phyloP scores from a whole-genome alignment of 2,113 vertebrate genomes.

The Passer montanus region DNA sequence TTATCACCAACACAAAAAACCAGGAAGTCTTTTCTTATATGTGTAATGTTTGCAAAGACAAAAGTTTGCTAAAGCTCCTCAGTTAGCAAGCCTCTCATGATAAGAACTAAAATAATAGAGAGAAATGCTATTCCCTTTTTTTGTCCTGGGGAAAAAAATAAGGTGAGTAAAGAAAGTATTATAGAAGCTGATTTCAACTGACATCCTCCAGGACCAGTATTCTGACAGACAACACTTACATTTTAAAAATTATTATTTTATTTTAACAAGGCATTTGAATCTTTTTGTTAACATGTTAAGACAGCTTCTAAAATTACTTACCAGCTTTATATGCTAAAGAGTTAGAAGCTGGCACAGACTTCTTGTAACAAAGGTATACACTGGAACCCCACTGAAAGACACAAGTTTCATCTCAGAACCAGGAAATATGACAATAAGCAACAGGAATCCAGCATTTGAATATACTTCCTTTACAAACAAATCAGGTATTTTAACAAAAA shows the following conservation, averaged over 20 bases:
- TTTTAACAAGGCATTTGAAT: not conserved
- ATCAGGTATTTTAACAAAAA: not conserved
- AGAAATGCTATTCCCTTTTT: not conserved
- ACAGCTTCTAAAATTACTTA: conserved; percentile 73
- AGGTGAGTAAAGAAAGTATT: not conserved
- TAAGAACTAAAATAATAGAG: not conserved
- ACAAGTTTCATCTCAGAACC: not conserved
- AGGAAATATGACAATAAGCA: not conserved
- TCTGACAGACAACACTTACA: not conserved
- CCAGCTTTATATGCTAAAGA: conserved; percentile 95
- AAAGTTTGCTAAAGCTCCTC: not conserved
- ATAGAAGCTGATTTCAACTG: not conserved
- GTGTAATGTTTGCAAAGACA: not conserved
- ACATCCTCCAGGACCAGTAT: not conserved
- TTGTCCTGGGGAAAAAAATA: not conserved
- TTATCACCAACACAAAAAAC: conserved; percentile 25
- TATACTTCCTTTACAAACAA: not conserved
- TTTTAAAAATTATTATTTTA: not conserved
- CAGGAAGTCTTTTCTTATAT: not conserved
- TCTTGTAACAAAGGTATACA: conserved; percentile 98
- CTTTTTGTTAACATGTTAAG: not conserved
- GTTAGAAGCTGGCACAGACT: conserved; percentile 95
- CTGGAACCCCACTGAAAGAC: conserved; percentile 94
- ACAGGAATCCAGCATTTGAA: not conserved
- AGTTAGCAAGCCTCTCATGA: not conserved